phyloP scores from a whole-genome alignment of 1,140 invertebrate species.

The Dinothrombium tinctorium region DNA sequence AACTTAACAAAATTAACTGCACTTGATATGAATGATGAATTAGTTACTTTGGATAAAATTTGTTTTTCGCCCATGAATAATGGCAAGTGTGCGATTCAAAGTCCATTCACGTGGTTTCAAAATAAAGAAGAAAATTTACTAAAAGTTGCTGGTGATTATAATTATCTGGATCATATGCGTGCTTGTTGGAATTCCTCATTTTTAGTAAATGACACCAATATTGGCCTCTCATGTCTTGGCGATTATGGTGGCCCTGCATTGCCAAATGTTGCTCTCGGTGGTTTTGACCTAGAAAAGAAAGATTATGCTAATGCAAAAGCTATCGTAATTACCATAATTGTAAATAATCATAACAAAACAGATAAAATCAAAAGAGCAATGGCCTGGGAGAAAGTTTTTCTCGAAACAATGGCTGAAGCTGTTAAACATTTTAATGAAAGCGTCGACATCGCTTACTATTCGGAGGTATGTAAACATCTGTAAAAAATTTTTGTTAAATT shows the following conservation, averaged over 20 bases:
- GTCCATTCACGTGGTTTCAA: conserved; percentile 69
- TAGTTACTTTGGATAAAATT: conserved; percentile 46
- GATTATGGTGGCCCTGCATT: conserved; percentile 70
- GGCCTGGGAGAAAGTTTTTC: conserved; percentile 68
- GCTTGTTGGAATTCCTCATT: conserved; percentile 44
- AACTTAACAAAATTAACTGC: conserved; percentile 28
- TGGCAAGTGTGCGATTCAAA: conserved; percentile 57
- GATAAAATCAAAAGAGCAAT: conserved; percentile 40
- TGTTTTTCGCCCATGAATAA: conserved; percentile 66
- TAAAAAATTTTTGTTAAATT: neutral
- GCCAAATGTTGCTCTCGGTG: conserved; percentile 71
- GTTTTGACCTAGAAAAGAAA: conserved; percentile 37
- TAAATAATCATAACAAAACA: conserved; percentile 63
- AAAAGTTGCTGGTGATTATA: conserved; percentile 16
- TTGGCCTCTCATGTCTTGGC: conserved; percentile 40
- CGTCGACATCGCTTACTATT: neutral
- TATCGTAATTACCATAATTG: conserved; percentile 67
- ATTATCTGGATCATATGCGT: conserved; percentile 51
- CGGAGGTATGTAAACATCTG: neutral
- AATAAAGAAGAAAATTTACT: conserved; percentile 37
- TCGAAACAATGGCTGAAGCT: conserved; percentile 63
- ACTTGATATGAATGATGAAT: conserved; percentile 19
- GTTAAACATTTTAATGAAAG: conserved; percentile 40
- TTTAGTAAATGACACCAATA: conserved; percentile 22
- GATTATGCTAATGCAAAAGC: conserved; percentile 54